Evolutionary conservation across 2,797 vertebrate species (phyloP).

Genomic region (Hephaestus fuliginosus): DNA sequence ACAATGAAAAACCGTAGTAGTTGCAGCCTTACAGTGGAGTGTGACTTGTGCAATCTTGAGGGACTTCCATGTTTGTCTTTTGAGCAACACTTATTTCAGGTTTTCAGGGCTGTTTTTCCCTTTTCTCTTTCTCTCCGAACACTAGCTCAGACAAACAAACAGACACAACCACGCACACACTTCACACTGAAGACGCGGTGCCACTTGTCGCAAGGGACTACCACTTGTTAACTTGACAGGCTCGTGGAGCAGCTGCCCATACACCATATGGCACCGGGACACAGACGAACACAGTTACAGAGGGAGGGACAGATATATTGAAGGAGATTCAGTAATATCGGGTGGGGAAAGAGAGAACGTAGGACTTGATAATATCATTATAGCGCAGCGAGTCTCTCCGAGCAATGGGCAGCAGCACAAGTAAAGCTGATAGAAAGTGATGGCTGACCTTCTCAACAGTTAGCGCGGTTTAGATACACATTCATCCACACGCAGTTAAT

Average conservation of each 20-base stretch:
- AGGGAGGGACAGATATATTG: conserved; percentile 9
- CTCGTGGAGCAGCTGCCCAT: conserved; percentile 43
- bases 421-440: conserved; percentile 71
- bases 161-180: conserved; percentile 7
- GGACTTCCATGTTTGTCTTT: not conserved
- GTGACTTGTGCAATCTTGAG: not conserved
- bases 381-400: conserved; percentile 30
- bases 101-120: not conserved
- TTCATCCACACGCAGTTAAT: conserved; percentile 60
- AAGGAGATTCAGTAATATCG: conserved; percentile 36
- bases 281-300: conserved; percentile 27
- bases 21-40: not conserved
- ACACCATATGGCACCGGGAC: conserved; percentile 48
- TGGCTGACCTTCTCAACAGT: conserved; percentile 77
- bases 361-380: conserved; percentile 45
- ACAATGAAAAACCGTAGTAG: not conserved
- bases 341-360: conserved; percentile 20
- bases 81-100: not conserved
- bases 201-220: conserved; percentile 31
- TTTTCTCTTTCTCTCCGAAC: not conserved
- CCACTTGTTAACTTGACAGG: conserved; percentile 64
- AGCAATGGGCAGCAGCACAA: conserved; percentile 44
- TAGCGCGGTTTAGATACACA: conserved; percentile 57
- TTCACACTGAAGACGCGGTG: conserved; percentile 20
- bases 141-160: not conserved